Percentiles rank a stretch among this genome's conserved stretches.
Evolutionary conservation across 1,140 invertebrate genomes (phyloP).

Genomic region (Zaprionus tsacasi): DNA sequence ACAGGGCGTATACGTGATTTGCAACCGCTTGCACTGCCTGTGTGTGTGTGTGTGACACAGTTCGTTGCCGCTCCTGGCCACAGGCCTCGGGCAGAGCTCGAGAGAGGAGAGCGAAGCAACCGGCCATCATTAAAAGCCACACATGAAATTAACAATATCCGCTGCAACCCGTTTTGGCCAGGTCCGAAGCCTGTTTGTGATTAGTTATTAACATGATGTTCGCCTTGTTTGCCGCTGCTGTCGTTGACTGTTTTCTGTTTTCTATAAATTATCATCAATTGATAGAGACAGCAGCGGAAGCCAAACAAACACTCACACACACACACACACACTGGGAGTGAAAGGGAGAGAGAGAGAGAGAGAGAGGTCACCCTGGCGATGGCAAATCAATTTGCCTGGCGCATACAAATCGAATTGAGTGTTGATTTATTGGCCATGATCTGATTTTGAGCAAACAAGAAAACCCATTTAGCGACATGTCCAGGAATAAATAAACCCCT

Average conservation of each 20-base stretch:
- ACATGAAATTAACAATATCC: constrained; percentile 51
- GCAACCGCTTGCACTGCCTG: constrained; percentile 10
- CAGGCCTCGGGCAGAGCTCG: too few species aligned
- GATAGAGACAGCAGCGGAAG: constrained; percentile 47
- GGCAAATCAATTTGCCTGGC: constrained; percentile 47
- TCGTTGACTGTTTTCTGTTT: constrained; percentile 53
- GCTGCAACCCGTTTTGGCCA: constrained; percentile 44
- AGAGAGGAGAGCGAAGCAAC: too few species aligned
- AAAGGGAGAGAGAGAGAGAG: not conserved
- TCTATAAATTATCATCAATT: constrained; percentile 52
- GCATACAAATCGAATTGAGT: constrained; percentile 70
- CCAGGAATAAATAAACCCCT: constrained; percentile 72
- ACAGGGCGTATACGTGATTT: constrained; percentile 48
- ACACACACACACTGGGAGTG: constrained; percentile 4
- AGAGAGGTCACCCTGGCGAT: not conserved
- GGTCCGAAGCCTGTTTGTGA: constrained; percentile 48
- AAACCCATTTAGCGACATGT: constrained; percentile 75
- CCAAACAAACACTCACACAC: constrained; percentile 24
- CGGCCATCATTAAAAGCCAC: constrained; percentile 28
- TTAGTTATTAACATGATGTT: constrained; percentile 52
- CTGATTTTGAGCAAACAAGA: constrained; percentile 78
- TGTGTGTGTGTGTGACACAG: constrained; percentile 10
- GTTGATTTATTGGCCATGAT: constrained; percentile 80
- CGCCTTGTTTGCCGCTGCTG: constrained; percentile 44
- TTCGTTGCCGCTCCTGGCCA: not conserved